Base-by-base conservation (phyloP, 1,140 invertebrate species). In the Pararge aegeria region DNA sequence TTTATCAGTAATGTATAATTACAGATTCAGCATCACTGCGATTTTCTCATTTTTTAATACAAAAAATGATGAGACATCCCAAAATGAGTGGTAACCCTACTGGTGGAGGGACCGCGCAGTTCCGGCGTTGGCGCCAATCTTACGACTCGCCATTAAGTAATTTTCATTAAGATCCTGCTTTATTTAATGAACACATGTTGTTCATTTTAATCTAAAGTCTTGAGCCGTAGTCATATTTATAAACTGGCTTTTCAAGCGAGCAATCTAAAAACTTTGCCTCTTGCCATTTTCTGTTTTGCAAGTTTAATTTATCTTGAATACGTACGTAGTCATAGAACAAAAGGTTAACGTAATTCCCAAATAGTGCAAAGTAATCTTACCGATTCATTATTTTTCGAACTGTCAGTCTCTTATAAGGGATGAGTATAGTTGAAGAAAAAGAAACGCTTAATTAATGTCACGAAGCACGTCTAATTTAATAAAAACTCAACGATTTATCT, bases 121-220 rank as follows among this genome's bases (percentile, higher is more conserved):
- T 57, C 68, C 60, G 59, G 61, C 55, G 48, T 61, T 64, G 65
- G 65, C 68, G 68, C 68, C 72, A 65, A 70, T 68, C 67, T 78
- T 75, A 70, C 68, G 68, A 72, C 61, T 79, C 70, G 69, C 68
- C 66, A 75, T 76, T 70, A 71, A 79, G 66, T 64, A 71, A 79
- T 79, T 76, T 76, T 75, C 61, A 75, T 77, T 61, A 77, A 75
- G 61, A 70, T 69, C 67, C 66, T 70, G 61, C 64, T 72, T 66
- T 27, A 49, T 55, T 72, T 70, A 71, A 78, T 68, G 66, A 55
- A 55, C 42, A 55, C 42, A 27, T 55, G 54, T 48, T 48, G 15
- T 55, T 30, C 24, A 20, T 55, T 40, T 55, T 5, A 46, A 9
- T 29, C n/a, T 44, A 55, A 46, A 29, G 20, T 40, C 15, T 40